phyloP scores from a whole-genome alignment of 2,797 vertebrate species.

The Sebastes umbrosus region DNA sequence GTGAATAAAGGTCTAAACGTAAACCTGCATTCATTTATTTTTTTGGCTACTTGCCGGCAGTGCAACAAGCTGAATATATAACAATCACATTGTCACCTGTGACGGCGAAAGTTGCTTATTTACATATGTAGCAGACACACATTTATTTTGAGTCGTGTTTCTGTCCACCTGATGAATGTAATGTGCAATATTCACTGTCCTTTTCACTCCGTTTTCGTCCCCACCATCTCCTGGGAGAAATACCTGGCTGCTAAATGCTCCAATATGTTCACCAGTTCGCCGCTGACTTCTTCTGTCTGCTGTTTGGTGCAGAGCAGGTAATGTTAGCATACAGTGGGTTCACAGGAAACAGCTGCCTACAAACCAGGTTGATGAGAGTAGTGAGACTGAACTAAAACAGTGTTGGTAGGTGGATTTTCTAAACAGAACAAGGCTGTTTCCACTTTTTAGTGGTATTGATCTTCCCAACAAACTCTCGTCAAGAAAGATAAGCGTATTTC shows the following conservation, averaged over 20 bases:
- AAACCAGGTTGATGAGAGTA: not conserved
- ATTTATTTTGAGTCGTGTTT: not conserved
- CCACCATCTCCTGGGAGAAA: not conserved
- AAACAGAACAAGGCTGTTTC: not conserved
- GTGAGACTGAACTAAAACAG: too few relatives aligned
- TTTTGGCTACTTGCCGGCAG: not conserved
- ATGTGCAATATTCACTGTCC: not conserved
- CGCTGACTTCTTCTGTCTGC: not conserved
- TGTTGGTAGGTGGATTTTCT: not conserved
- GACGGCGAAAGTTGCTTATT: too few relatives aligned
- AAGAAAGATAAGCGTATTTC: not conserved
- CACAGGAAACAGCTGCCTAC: not conserved
- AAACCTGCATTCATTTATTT: not conserved
- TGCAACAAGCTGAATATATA: not conserved
- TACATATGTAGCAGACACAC: not conserved
- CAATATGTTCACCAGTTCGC: not conserved
- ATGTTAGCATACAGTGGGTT: not conserved
- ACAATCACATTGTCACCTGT: not conserved
- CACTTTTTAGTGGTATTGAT: not conserved
- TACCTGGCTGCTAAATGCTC: not conserved
- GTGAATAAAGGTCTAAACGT: not conserved
- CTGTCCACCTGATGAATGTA: not conserved
- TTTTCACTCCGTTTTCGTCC: not conserved
- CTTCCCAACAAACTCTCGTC: too few relatives aligned
- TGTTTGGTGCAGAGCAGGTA: too few relatives aligned